Conservation (phyloP, 2,888 invertebrate genomes). For the Nomada lathburiana region DNA sequence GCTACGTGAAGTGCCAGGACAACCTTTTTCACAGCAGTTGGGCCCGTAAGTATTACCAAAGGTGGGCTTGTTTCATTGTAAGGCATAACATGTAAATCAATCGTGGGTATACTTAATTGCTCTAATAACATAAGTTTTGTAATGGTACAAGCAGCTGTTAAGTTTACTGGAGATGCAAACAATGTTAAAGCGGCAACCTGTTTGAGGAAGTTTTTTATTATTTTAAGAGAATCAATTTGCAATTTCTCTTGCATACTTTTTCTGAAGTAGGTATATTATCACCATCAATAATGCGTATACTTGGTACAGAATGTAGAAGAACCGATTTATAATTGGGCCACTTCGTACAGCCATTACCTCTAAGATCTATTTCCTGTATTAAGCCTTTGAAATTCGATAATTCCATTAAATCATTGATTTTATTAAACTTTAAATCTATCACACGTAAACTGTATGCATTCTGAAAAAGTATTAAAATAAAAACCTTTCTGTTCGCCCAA, state of each 20-base stretch:
- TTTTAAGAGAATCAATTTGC: constrained; percentile 1
- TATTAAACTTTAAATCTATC: constrained; percentile 81
- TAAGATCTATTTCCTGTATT: constrained; percentile 80
- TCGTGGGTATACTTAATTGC: constrained; percentile 78
- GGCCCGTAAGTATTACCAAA: constrained; percentile 83
- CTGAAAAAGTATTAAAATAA: constrained; percentile 52
- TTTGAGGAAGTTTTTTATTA: constrained; percentile 10
- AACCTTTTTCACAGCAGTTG: constrained; percentile 81
- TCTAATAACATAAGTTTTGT: constrained; percentile 79
- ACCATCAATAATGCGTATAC: constrained; percentile 81
- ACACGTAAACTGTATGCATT: constrained; percentile 78
- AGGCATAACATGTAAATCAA: constrained; percentile 80
- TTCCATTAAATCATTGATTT: constrained; percentile 81
- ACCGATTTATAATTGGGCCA: constrained; percentile 81
- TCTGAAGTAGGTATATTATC: constrained; percentile 77
- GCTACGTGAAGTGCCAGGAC: constrained; percentile 76
- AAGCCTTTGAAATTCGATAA: constrained; percentile 79
- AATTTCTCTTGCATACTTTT: constrained; percentile 69
- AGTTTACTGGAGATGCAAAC: constrained; percentile 76
- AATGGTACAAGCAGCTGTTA: constrained; percentile 76
- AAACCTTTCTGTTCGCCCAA: not conserved
- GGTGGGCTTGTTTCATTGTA: constrained; percentile 81
- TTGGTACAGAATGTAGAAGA: constrained; percentile 80
- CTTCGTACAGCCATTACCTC: constrained; percentile 80
- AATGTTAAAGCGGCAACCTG: constrained; percentile 77